Conservation (phyloP, 2,888 invertebrate species). For the Halictus ligatus region DNA sequence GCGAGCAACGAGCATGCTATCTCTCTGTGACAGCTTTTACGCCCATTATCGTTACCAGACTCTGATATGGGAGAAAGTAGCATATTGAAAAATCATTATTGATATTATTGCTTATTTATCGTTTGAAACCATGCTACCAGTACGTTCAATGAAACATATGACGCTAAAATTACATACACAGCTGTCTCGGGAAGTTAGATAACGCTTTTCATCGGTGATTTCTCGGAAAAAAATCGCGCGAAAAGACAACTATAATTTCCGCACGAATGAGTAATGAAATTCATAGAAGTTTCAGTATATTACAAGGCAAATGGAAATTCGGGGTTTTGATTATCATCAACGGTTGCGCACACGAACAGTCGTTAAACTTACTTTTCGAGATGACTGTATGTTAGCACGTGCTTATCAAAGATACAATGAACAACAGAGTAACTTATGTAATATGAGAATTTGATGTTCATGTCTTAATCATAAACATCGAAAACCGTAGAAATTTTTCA, state of each 20-base stretch:
- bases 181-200: neutral
- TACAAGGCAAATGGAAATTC: neutral
- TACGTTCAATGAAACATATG: neutral
- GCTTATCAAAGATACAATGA: neutral
- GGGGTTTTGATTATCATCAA: neutral
- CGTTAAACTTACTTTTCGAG: neutral
- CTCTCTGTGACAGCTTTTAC: conserved; percentile 12
- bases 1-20: conserved; percentile 21
- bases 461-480: neutral
- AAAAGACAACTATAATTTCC: neutral
- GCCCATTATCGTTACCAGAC: conserved; percentile 22
- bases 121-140: too few relatives aligned
- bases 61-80: conserved; percentile 25
- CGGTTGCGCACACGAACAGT: neutral
- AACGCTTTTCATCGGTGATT: neutral
- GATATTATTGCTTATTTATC: neutral
- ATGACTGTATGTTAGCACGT: neutral
- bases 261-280: neutral
- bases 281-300: neutral
- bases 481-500: neutral
- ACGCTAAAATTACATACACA: neutral
- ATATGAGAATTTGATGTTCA: neutral
- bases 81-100: neutral
- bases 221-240: neutral
- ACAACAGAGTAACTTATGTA: neutral